These are phyloP conservation scores for Trichogramma pretiosum DNA, from an alignment of 1,140 invertebrate species.

Conservation along the genomic window DNA sequence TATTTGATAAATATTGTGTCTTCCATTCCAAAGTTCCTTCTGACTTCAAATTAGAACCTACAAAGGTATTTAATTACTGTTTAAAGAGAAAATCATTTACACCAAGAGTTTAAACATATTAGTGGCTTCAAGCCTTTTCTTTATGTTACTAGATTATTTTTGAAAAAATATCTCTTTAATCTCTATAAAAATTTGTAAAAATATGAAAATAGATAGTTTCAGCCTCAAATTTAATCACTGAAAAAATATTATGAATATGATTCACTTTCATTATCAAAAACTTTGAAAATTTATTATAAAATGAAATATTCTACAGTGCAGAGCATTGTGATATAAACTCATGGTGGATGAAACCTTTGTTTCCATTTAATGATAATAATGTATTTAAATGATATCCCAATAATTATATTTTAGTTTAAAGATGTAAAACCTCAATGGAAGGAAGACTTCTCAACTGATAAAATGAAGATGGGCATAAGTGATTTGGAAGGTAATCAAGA, in stretches of 20 bases:
- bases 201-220: too few relatives aligned
- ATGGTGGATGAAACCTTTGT: too few relatives aligned
- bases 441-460: conserved; percentile 19
- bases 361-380: neutral
- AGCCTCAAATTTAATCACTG: neutral
- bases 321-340: too few relatives aligned
- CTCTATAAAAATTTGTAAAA: too few relatives aligned
- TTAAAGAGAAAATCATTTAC: too few relatives aligned
- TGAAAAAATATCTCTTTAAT: too few relatives aligned
- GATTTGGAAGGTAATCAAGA: conserved; percentile 34
- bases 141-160: neutral
- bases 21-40: conserved; percentile 58
- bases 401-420: conserved; percentile 29
- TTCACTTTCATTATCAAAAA: neutral
- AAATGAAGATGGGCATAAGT: conserved; percentile 34
- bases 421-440: conserved; percentile 23
- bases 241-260: neutral
- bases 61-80: conserved; percentile 37
- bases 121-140: neutral
- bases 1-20: conserved; percentile 59
- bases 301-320: neutral
- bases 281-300: conserved; percentile 1
- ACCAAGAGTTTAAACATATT: neutral
- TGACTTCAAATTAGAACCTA: conserved; percentile 35
- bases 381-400: conserved; percentile 4